phyloP scores from a whole-genome alignment of 92 coral and sea anemone genomes.

The Galaxea fascicularis region DNA sequence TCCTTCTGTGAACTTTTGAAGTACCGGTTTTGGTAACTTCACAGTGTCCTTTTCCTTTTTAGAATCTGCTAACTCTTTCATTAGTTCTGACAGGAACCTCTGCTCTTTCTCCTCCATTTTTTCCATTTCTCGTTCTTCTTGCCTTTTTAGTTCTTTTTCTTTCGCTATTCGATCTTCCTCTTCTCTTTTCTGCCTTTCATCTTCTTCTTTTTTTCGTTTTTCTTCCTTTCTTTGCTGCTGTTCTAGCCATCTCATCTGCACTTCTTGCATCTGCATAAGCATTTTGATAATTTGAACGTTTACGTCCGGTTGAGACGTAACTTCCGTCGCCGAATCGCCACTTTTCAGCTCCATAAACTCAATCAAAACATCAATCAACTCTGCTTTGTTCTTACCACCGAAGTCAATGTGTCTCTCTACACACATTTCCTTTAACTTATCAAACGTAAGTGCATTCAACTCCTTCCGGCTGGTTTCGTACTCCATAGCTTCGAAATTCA shows the following conservation, averaged over 20 bases:
- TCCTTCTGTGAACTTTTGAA: too few species aligned
- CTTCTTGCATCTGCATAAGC: conserved; percentile 3
- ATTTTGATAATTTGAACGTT: conserved; percentile 8
- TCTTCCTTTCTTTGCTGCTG: background rate
- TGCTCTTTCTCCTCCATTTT: conserved; percentile 18
- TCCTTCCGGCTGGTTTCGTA: conserved; percentile 2
- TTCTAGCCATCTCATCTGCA: conserved; percentile 4
- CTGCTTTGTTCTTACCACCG: conserved; percentile 24
- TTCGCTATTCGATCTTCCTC: background rate
- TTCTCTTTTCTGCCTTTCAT: conserved; percentile 1
- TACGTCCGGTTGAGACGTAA: conserved; percentile 6
- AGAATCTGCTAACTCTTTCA: too few species aligned
- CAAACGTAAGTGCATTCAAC: conserved; percentile 14
- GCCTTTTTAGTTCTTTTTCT: conserved; percentile 6
- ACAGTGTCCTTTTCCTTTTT: too few species aligned
- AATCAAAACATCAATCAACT: conserved; percentile 19
- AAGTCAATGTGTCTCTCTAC: conserved; percentile 14
- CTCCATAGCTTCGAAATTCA: conserved; percentile 12
- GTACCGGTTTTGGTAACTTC: too few species aligned
- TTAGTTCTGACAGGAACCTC: too few species aligned
- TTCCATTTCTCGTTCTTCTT: conserved; percentile 21
- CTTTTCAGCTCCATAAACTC: conserved; percentile 18
- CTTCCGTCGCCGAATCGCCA: background rate
- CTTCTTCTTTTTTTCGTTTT: background rate
- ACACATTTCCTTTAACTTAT: conserved; percentile 15